These are phyloP conservation scores for Camelus bactrianus DNA, from an alignment of 2,113 vertebrate genomes.

Conservation along the genomic window DNA sequence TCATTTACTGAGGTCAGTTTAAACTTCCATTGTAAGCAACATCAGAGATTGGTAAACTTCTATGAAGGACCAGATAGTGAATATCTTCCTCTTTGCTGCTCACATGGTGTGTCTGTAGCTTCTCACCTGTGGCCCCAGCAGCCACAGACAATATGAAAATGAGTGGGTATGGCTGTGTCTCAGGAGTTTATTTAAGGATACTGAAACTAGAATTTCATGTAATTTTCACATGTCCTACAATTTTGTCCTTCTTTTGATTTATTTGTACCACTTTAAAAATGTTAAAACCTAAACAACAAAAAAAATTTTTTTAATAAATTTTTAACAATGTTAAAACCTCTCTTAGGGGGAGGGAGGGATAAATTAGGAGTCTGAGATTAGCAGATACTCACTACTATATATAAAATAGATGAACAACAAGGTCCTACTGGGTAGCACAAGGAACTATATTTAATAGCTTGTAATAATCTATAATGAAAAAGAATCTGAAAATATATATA, in stretches of 20 bases:
- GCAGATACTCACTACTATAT: too few relatives aligned
- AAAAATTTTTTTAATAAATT: too few relatives aligned
- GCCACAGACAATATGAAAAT: background rate
- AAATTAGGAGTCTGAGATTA: too few relatives aligned
- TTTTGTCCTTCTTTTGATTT: background rate
- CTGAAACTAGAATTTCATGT: background rate
- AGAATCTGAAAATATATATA: too few relatives aligned
- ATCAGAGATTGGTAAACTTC: background rate
- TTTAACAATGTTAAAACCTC: too few relatives aligned
- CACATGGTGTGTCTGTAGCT: background rate
- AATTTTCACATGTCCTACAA: background rate
- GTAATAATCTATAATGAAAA: too few relatives aligned
- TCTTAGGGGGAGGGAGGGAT: too few relatives aligned
- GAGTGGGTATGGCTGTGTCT: background rate
- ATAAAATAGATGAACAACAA: too few relatives aligned
- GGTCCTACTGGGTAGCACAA: too few relatives aligned
- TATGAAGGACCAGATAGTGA: background rate
- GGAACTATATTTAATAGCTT: too few relatives aligned
- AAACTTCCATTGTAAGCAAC: background rate
- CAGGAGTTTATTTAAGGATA: background rate
- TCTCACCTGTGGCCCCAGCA: background rate
- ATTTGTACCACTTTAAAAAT: background rate
- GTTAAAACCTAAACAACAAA: background rate
- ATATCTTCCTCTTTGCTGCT: background rate
- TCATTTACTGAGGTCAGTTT: background rate